Base-by-base conservation (phyloP, 2,113 vertebrate species). In the Nipponia nippon region DNA sequence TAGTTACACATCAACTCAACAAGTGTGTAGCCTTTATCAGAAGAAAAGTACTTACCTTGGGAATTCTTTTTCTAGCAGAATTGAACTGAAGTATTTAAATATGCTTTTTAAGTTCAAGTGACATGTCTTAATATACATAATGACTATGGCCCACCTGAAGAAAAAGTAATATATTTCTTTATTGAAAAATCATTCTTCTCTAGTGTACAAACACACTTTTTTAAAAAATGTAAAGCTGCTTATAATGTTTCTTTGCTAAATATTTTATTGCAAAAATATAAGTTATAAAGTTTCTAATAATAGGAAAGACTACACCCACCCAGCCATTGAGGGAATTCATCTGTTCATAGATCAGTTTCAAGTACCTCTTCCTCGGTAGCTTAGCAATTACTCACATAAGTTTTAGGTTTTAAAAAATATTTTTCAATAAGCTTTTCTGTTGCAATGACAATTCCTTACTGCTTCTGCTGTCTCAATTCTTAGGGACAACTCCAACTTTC, bases 391-490 rank as follows among this genome's bases (percentile, higher is more conserved):
- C 6, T n/a, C 2, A 4, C 44, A 26, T 8, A 10, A 73, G 4
- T 14, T 47, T 29, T 7, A 4, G 2, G 0, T 0, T 8, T 53
- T n/a, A 11, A 4, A 30, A 61, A 46, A 16, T 49, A 18, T 11
- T 66, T 91, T 91, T 78, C 42, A 63, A 32, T 7, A 22, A 40
- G 6, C 2, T 84, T 70, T 93, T 84, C 34, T 52, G 7, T 38
- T 65, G 13, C 26, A 75, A 19, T 21, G 9, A 17, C 18, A 75
- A 38, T 71, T 83, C 52, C 38, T 79, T 88, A 42, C n/a, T 83
- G 10, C 15, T 58, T 86, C 21, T 46, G 23, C 5, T 38, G n/a
- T 50, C 47, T 75, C 32, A 49, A 10, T 65, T 91, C 16, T 49
- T 71, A 62, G 19, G 20, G 21, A 70, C 11, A 75, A 27, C 50